A percentile compares a stretch with the other conserved stretches of the same genome.
phyloP scores from a whole-genome alignment of 2,113 vertebrate genomes.

The Nesogale talazaci region DNA sequence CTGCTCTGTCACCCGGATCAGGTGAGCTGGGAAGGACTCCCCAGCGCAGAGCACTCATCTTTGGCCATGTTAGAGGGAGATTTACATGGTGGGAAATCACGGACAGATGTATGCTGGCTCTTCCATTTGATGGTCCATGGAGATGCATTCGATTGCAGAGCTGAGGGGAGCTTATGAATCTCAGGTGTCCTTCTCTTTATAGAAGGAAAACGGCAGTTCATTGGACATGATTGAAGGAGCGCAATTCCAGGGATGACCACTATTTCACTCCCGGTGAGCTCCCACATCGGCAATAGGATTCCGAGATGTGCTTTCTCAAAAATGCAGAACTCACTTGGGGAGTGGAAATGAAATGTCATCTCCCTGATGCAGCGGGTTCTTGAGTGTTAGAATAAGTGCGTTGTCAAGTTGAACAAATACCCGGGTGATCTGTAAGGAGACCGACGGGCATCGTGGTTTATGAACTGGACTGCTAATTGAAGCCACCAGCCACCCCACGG shows the following conservation, averaged over 20 bases:
- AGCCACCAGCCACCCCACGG: too few relatives aligned
- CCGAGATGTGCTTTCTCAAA: neutral
- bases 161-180: neutral
- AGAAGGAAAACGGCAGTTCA: neutral
- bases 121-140: slow-evolving; percentile 28
- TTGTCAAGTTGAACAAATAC: neutral
- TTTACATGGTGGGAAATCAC: too few relatives aligned
- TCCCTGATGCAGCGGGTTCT: neutral
- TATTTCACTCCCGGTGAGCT: neutral
- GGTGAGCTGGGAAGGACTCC: too few relatives aligned
- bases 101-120: neutral
- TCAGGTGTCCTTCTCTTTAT: neutral
- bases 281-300: neutral
- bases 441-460: too few relatives aligned
- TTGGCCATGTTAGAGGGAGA: too few relatives aligned
- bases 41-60: too few relatives aligned
- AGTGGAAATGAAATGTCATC: neutral
- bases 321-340: neutral
- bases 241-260: too few relatives aligned
- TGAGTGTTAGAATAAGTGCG: too few relatives aligned
- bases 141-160: neutral
- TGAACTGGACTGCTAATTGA: too few relatives aligned
- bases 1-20: neutral
- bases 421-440: neutral
- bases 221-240: neutral